A percentile compares a stretch with the other conserved stretches of the same genome.
Conservation (phyloP, 2,797 vertebrate species). For the Macroramphosus scolopax region DNA sequence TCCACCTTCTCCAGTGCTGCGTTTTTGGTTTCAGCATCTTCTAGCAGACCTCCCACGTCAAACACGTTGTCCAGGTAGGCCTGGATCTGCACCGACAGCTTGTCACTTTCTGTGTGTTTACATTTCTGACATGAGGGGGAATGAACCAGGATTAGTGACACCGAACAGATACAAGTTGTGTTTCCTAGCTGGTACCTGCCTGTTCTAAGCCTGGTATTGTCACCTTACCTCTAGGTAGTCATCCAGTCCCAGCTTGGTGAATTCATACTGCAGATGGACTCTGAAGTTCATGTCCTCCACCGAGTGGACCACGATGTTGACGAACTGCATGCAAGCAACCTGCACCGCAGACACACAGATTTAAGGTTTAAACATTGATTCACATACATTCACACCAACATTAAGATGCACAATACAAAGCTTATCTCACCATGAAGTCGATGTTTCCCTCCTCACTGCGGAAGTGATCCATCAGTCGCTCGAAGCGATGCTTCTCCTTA, state of each 20-base stretch:
- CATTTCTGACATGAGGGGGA: conserved; percentile 81
- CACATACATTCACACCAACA: neutral
- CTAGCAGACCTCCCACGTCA: conserved; percentile 93
- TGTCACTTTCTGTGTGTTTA: conserved; percentile 96
- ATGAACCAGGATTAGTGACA: conserved; percentile 1
- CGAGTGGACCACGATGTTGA: conserved; percentile 97
- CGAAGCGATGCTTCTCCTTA: conserved; percentile 95
- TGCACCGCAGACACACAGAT: conserved; percentile 44
- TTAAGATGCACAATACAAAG: no score
- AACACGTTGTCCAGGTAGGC: conserved; percentile 98
- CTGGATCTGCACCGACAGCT: conserved; percentile 97
- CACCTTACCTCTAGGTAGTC: conserved; percentile 91
- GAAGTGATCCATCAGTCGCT: conserved; percentile 97
- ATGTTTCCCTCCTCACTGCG: conserved; percentile 95
- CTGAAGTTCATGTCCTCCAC: conserved; percentile 99
- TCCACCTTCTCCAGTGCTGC: conserved; percentile 98
- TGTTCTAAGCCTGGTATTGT: neutral
- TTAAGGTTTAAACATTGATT: neutral
- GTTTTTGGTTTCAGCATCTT: conserved; percentile 97
- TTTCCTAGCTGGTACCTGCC: no score
- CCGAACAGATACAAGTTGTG: no score
- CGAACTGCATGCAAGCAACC: conserved; percentile 99
- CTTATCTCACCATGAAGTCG: conserved; percentile 89
- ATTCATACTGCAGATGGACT: conserved; percentile 93
- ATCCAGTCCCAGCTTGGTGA: conserved; percentile 94